Base-by-base conservation (phyloP, 2,797 vertebrate genomes). In the Syndactyla subalaris region DNA sequence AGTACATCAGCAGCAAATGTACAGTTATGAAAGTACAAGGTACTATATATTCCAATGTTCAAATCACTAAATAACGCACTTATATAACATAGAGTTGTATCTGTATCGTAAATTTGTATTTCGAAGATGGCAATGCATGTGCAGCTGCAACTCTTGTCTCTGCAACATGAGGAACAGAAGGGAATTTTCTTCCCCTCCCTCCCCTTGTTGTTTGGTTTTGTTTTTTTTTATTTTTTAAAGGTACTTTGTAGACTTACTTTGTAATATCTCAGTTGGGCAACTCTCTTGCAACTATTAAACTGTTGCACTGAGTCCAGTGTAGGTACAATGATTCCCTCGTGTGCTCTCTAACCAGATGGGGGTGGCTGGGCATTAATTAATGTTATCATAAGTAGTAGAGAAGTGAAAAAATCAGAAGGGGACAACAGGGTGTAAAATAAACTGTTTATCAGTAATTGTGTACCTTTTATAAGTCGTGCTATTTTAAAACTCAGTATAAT, bases 91-190 rank as follows among this genome's bases (percentile, higher is more conserved):
- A 16, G 10, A 58, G 1, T 39, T 52, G 51, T n/a, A 7, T 30
- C 12, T 17, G 5, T n/a, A 3, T 13, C 38, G 24, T 38, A 21
- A 2, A 2, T 46, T 49, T 58, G 4, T 57, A 2, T 38, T 73
- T 32, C 0, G 0, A 5, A 30, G 7, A 4, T 55, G 21, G 14
- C 0, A 3, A 9, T 38, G 17, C 2, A 0, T 38, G 32, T 46
- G 51, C 39, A 73, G 23, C 0, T 2, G 34, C 45, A 55, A 23
- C 0, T 0, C 14, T 58, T 24, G 5, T 41, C 45, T 55, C 58
- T 61, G 66, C 43, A 18, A 11, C 12, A 1, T 8, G 17, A 85
- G 29, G 38, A 79, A 23, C 22, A 15, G 49, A 67, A 34, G 18
- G 8, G 26, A 7, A 11, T 45, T 45, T 59, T 76, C 15, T 34